Conservation (phyloP, 2,888 invertebrate species). For the Rutpela maculata region DNA sequence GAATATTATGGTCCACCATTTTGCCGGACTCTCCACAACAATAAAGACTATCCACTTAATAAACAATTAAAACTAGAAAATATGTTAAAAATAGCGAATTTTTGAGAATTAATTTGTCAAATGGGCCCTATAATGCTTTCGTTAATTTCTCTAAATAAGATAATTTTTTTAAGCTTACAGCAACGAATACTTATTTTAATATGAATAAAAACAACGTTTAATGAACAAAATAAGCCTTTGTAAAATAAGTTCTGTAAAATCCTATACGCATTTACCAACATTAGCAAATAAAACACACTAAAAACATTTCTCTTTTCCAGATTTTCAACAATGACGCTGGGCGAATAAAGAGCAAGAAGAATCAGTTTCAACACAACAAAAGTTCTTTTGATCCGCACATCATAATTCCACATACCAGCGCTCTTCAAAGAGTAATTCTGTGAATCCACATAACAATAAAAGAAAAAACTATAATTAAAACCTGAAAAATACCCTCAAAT, state of each 20-base stretch:
- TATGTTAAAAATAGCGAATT: too few relatives aligned
- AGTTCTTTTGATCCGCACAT: conserved; percentile 26
- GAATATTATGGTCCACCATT: too few relatives aligned
- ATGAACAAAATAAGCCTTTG: conserved; percentile 4
- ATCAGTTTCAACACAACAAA: conserved; percentile 27
- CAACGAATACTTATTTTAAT: not conserved
- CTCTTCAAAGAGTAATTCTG: conserved; percentile 27
- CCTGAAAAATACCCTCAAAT: conserved; percentile 36
- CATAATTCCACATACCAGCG: conserved; percentile 26
- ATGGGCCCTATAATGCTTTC: too few relatives aligned
- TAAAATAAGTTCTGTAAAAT: not conserved
- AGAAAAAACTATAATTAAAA: conserved; percentile 46
- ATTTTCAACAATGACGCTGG: conserved; percentile 8
- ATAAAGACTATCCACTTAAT: too few relatives aligned
- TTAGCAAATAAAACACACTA: conserved; percentile 22
- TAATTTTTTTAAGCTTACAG: not conserved
- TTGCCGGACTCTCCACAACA: too few relatives aligned
- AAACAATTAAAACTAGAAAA: too few relatives aligned
- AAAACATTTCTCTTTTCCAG: conserved; percentile 34
- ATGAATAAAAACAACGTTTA: not conserved
- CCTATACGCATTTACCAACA: conserved; percentile 6
- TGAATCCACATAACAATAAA: conserved; percentile 36
- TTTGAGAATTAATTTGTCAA: too few relatives aligned
- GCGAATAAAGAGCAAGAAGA: conserved; percentile 35
- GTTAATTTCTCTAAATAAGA: too few relatives aligned